Conservation (phyloP, 2,888 invertebrate genomes). For the Dolichomitus sp. region DNA sequence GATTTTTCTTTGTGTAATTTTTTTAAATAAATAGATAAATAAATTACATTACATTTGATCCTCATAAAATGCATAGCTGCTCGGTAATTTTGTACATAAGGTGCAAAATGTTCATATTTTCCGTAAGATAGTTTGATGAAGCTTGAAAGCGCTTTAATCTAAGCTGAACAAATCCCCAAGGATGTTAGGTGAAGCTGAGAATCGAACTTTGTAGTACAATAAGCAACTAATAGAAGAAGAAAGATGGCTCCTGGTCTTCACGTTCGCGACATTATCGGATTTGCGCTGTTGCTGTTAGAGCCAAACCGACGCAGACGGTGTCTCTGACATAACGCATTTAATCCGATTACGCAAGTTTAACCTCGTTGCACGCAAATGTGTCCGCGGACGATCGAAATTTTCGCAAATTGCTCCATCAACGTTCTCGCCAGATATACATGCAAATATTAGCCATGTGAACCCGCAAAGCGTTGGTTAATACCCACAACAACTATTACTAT, state of each 20-base stretch:
- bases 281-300: not conserved
- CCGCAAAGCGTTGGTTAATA: not conserved
- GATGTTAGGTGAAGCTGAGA: not conserved
- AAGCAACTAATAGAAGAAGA: not conserved
- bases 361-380: conserved; percentile 46
- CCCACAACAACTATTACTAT: not conserved
- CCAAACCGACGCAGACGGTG: not conserved
- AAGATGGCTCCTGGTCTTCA: not conserved
- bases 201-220: conserved; percentile 4
- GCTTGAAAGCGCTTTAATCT: conserved; percentile 11
- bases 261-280: conserved; percentile 8
- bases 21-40: no score
- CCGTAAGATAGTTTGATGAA: not conserved
- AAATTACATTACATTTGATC: no score
- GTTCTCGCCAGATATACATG: not conserved
- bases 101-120: not conserved
- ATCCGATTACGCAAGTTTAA: conserved; percentile 57
- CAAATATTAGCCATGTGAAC: not conserved
- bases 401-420: conserved; percentile 34
- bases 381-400: conserved; percentile 22
- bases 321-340: conserved; percentile 45
- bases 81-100: not conserved
- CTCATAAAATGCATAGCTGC: not conserved
- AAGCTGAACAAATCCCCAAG: not conserved
- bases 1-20: no score